Conservation (phyloP, 2,888 invertebrate genomes). For the Orgyia antiqua region DNA sequence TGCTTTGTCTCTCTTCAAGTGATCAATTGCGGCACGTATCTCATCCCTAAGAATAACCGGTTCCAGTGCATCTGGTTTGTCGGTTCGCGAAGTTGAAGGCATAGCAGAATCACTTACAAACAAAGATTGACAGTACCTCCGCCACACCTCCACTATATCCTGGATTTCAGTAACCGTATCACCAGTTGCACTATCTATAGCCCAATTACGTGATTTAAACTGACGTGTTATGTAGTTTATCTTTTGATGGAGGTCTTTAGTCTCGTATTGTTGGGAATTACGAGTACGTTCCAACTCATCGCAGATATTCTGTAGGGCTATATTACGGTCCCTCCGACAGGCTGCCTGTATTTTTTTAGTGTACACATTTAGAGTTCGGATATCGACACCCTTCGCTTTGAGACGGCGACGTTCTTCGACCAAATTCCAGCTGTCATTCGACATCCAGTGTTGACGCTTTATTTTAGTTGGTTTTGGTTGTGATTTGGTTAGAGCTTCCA, state of each 20-base stretch:
- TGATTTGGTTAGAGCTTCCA: neutral
- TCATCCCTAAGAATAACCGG: neutral
- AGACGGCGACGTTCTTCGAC: neutral
- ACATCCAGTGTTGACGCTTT: neutral
- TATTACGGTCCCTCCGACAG: neutral
- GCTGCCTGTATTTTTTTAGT: neutral
- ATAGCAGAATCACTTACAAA: neutral
- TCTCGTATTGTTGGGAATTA: neutral
- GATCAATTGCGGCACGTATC: neutral
- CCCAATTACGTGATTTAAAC: neutral
- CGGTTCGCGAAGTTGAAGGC: neutral
- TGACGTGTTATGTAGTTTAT: neutral
- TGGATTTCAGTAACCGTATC: neutral
- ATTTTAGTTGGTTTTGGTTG: neutral
- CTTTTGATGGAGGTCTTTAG: neutral
- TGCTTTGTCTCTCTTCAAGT: constrained; percentile 1
- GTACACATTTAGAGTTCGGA: neutral
- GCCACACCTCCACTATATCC: neutral
- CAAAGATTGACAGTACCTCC: neutral
- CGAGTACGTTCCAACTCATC: neutral
- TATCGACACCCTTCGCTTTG: neutral
- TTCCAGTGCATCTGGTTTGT: neutral
- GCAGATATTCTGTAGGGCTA: neutral
- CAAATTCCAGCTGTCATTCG: neutral
- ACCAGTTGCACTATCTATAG: neutral